Conservation (phyloP, 2,888 invertebrate genomes). For the Drosophila seclusa region DNA sequence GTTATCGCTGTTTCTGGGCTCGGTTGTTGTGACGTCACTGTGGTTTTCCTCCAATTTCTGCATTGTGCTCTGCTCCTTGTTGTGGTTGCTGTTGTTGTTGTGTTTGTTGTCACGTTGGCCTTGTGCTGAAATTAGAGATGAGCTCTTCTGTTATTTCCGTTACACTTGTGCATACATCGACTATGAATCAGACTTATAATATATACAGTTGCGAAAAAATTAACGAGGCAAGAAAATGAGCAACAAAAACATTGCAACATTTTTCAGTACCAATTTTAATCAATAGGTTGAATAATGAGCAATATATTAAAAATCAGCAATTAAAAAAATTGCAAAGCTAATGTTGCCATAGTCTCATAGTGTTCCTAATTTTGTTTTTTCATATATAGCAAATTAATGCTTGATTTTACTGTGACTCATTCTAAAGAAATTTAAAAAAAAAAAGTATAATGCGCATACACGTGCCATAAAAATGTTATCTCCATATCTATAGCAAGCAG, state of each 20-base stretch:
- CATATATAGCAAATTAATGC: neutral
- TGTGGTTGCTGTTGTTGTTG: constrained; percentile 9
- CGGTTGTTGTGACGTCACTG: constrained; percentile 24
- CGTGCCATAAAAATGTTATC: neutral
- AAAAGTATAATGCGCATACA: neutral
- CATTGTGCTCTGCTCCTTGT: constrained; percentile 3
- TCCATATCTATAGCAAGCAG: neutral
- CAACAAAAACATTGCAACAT: neutral
- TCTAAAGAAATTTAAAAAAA: neutral
- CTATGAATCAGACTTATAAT: constrained; percentile 25
- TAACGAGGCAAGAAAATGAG: neutral
- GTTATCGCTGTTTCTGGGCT: constrained; percentile 5
- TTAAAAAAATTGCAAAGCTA: neutral
- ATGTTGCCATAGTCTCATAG: neutral
- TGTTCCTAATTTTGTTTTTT: neutral
- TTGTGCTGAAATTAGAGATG: constrained; percentile 43
- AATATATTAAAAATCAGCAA: neutral
- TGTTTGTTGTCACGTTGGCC: constrained; percentile 22
- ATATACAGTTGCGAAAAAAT: neutral
- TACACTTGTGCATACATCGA: constrained; percentile 17
- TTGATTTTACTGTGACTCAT: constrained; percentile 17
- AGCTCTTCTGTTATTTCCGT: constrained; percentile 2
- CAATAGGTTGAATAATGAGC: neutral
- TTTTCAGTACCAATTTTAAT: neutral
- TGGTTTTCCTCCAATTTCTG: constrained; percentile 12